These are phyloP conservation scores for Gavialis gangeticus DNA, from an alignment of 2,113 vertebrate genomes.

Conservation along the genomic window DNA sequence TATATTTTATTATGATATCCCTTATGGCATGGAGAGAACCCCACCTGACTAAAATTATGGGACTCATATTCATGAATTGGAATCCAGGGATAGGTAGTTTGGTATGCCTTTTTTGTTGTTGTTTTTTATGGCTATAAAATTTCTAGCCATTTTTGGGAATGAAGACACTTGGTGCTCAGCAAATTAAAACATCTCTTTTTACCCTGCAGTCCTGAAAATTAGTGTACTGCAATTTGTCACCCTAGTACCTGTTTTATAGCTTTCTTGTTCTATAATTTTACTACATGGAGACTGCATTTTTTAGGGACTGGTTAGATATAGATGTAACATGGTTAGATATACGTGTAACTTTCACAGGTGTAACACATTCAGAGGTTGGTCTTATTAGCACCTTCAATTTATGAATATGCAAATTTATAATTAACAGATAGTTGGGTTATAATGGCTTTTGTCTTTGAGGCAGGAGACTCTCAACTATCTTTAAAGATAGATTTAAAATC, in stretches of 20 bases:
- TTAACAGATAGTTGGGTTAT: neutral
- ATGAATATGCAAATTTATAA: neutral
- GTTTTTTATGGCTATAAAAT: accelerated
- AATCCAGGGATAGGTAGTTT: neutral
- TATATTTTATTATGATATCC: accelerated
- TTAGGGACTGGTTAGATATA: neutral
- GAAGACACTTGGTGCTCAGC: neutral
- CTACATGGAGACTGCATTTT: neutral
- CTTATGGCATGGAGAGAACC: neutral
- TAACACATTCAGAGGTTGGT: neutral
- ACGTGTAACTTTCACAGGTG: neutral
- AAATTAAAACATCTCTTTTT: neutral
- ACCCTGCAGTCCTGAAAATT: no score
- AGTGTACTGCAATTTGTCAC: neutral
- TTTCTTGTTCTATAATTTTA: neutral
- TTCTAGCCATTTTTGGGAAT: neutral
- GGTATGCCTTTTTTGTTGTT: accelerated
- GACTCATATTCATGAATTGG: accelerated
- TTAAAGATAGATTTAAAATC: neutral
- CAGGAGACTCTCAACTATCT: neutral
- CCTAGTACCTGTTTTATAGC: neutral
- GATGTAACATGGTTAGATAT: neutral
- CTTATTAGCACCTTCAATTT: neutral
- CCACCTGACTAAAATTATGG: neutral
- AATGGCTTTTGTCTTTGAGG: neutral